Conservation (phyloP, 2,797 vertebrate genomes). For the Periparus ater region DNA sequence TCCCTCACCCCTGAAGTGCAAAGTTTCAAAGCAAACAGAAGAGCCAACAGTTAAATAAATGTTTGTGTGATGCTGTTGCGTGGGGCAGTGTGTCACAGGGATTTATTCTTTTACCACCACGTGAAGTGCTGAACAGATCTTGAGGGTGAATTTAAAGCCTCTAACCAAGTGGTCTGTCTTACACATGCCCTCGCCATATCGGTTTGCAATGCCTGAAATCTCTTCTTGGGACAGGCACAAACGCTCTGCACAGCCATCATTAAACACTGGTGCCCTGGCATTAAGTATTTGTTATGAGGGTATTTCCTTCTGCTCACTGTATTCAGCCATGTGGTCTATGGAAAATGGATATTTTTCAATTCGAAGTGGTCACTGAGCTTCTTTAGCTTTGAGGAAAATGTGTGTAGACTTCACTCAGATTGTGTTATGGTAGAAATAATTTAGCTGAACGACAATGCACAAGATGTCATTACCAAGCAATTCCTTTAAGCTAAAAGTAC, state of each 20-base stretch:
- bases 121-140: background rate
- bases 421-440: background rate
- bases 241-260: rapidly evolving
- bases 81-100: background rate
- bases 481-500: background rate
- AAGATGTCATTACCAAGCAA: background rate
- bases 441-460: background rate
- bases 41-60: background rate
- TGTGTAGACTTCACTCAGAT: background rate
- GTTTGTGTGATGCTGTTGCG: background rate
- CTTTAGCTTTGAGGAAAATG: background rate
- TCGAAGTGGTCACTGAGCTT: background rate
- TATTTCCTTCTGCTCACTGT: background rate
- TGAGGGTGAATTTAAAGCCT: background rate
- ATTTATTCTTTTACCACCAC: background rate
- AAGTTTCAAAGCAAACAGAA: background rate
- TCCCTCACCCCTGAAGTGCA: background rate
- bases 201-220: background rate
- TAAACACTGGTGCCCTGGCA: rapidly evolving
- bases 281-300: background rate
- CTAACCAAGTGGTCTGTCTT: background rate
- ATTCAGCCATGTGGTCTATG: background rate
- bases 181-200: rapidly evolving
- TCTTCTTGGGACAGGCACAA: background rate
- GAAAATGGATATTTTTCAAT: background rate